phyloP scores from a whole-genome alignment of 2,113 vertebrate genomes.

The Sander lucioperca region DNA sequence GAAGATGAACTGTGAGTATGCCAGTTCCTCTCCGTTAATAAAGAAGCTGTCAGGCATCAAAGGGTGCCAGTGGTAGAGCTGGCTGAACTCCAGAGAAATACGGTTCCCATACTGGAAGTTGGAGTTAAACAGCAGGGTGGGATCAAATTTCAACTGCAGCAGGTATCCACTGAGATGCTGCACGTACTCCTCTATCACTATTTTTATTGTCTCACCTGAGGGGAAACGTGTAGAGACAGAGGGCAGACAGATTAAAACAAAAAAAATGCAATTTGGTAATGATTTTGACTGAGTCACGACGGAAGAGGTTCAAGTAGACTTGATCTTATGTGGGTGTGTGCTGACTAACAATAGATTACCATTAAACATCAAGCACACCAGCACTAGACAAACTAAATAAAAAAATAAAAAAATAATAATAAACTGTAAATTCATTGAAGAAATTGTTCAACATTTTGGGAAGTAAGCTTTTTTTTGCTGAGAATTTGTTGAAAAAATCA shows the following conservation, averaged over 20 bases:
- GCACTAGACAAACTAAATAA: neutral
- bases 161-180: constrained; percentile 97
- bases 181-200: constrained; percentile 96
- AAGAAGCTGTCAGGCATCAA: constrained; percentile 94
- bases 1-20: constrained; percentile 92
- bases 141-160: constrained; percentile 93
- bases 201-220: constrained; percentile 95
- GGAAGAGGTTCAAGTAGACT: neutral
- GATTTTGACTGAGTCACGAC: neutral
- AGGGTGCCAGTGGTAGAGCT: constrained; percentile 98
- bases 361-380: neutral
- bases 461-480: too few relatives aligned
- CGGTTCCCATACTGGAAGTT: constrained; percentile 96
- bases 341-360: neutral
- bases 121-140: constrained; percentile 87
- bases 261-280: too few relatives aligned
- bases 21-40: constrained; percentile 85
- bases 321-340: neutral
- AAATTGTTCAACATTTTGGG: too few relatives aligned
- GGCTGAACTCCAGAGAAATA: constrained; percentile 94
- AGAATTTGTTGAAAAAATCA: too few relatives aligned
- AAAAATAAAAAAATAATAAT: too few relatives aligned
- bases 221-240: constrained; percentile 8
- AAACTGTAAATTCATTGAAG: neutral
- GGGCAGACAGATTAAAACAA: too few relatives aligned